Conservation (phyloP, 2,113 vertebrate species). For the Cynocephalus volans region DNA sequence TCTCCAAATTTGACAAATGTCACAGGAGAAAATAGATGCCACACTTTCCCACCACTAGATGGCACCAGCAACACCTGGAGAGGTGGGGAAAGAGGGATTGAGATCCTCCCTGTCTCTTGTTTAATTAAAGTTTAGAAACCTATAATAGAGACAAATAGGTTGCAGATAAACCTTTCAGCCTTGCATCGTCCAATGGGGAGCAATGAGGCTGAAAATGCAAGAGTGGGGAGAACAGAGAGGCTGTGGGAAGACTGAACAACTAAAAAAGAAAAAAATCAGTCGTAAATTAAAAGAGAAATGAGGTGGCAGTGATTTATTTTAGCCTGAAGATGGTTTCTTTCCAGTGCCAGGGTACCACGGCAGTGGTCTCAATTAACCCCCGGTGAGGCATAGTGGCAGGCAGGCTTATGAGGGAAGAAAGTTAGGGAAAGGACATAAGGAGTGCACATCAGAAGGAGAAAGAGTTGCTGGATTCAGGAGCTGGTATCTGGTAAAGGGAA, state of each 20-base stretch:
- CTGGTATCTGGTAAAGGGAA: slow-evolving; percentile 68
- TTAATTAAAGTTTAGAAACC: slow-evolving; percentile 82
- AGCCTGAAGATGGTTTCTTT: slow-evolving; percentile 67
- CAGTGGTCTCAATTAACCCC: slow-evolving; percentile 6
- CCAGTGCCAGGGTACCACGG: slow-evolving; percentile 6
- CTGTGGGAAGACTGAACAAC: slow-evolving; percentile 70
- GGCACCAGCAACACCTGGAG: slow-evolving; percentile 76
- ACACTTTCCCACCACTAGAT: slow-evolving; percentile 81
- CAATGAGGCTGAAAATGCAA: slow-evolving; percentile 78
- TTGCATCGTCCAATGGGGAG: slow-evolving; percentile 78
- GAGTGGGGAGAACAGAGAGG: slow-evolving; percentile 70
- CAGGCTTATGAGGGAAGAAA: not conserved
- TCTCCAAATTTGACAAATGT: slow-evolving; percentile 67
- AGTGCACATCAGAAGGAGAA: not conserved
- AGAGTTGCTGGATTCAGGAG: slow-evolving; percentile 55
- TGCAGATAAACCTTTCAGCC: slow-evolving; percentile 80
- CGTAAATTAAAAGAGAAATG: slow-evolving; percentile 82
- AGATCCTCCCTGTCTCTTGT: slow-evolving; percentile 61
- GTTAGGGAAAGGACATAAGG: slow-evolving; percentile 9
- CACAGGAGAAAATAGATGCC: slow-evolving; percentile 62
- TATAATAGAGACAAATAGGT: slow-evolving; percentile 83
- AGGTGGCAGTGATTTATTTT: slow-evolving; percentile 75
- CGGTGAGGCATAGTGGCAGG: not conserved
- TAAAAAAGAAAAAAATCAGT: not conserved
- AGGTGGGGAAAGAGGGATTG: slow-evolving; percentile 35